A percentile compares a stretch with the other conserved stretches of the same genome.
phyloP scores from a whole-genome alignment of 2,888 invertebrate species.

The Idaea biselata region DNA sequence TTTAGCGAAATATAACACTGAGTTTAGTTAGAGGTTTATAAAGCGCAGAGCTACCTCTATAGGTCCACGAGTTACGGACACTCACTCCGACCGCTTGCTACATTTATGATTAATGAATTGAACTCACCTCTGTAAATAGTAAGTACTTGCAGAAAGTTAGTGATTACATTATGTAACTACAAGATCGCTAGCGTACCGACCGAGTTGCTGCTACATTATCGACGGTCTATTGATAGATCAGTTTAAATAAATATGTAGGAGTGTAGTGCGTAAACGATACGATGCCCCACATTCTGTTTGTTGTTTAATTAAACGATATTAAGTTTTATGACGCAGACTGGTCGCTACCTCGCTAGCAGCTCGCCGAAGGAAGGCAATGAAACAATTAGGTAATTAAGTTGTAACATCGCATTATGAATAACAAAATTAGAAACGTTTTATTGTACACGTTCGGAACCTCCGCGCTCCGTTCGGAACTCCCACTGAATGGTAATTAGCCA shows the following conservation, averaged over 20 bases:
- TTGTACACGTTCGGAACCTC: constrained; percentile 3
- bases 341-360: constrained; percentile 14
- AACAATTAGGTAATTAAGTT: constrained; percentile 25
- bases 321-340: constrained; percentile 23
- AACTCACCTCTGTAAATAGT: constrained; percentile 12
- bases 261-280: too few species aligned
- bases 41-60: background rate
- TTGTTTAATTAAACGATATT: constrained; percentile 23
- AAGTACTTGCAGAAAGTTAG: constrained; percentile 14
- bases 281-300: constrained; percentile 10
- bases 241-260: too few species aligned
- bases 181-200: too few species aligned
- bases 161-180: constrained; percentile 12
- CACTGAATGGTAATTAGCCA: constrained; percentile 1
- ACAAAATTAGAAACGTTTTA: constrained; percentile 10
- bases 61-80: background rate
- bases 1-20: background rate
- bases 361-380: constrained; percentile 16
- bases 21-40: background rate
- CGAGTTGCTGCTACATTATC: too few species aligned
- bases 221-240: too few species aligned
- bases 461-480: background rate
- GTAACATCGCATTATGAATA: constrained; percentile 18
- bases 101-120: constrained; percentile 22
- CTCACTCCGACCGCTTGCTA: constrained; percentile 10